A percentile compares a stretch with the other conserved stretches of the same genome.
phyloP scores from a whole-genome alignment of 2,888 invertebrate genomes.

The Cephus sareptanus region DNA sequence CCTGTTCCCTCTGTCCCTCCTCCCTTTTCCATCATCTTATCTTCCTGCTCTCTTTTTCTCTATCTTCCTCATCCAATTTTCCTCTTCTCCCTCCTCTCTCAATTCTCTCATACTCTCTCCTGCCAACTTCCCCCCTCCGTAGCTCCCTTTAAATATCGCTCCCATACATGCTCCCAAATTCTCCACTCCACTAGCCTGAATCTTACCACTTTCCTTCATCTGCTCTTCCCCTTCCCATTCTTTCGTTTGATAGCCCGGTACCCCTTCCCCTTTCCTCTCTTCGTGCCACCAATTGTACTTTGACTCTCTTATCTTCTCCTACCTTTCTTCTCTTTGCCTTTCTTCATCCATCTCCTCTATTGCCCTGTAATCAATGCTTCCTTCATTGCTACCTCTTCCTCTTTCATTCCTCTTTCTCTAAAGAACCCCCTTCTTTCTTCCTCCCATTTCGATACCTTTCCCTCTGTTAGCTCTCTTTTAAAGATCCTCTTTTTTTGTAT shows the following conservation, averaged over 20 bases:
- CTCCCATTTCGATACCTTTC: neutral
- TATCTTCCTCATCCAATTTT: neutral
- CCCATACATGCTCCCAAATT: too few relatives aligned
- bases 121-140: too few relatives aligned
- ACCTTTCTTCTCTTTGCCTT: conserved; percentile 4
- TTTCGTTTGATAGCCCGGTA: neutral
- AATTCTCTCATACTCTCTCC: neutral
- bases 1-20: too few relatives aligned
- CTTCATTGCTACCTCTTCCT: neutral
- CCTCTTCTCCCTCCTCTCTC: neutral
- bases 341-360: conserved; percentile 1
- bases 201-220: neutral
- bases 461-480: neutral
- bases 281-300: neutral
- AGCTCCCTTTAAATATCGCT: too few relatives aligned
- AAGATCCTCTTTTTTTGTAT: neutral
- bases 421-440: neutral
- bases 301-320: neutral
- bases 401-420: neutral
- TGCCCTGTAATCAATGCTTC: neutral
- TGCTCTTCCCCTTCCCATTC: neutral
- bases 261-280: neutral
- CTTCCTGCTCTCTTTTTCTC: too few relatives aligned
- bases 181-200: too few relatives aligned
- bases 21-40: too few relatives aligned